These are phyloP conservation scores for Nycticebus coucang DNA, from an alignment of 2,113 vertebrate genomes.

Conservation along the genomic window DNA sequence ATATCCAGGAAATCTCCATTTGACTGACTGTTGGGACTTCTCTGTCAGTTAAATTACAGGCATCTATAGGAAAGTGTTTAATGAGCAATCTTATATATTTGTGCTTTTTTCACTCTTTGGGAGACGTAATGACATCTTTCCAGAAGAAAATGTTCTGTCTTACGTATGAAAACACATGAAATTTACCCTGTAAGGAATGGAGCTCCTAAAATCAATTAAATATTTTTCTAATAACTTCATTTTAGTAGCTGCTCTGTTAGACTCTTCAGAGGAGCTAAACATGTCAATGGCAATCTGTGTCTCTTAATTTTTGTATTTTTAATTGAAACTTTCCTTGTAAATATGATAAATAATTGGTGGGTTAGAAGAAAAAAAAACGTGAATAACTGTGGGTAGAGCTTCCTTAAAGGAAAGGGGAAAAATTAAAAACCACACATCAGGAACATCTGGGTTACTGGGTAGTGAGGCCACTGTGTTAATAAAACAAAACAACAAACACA, in stretches of 20 bases:
- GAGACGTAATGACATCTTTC: background rate
- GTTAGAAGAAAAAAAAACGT: slow-evolving; percentile 17
- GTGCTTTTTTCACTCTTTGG: slow-evolving; percentile 29
- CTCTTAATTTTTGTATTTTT: slow-evolving; percentile 60
- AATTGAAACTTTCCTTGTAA: slow-evolving; percentile 61
- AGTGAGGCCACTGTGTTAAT: slow-evolving; percentile 51
- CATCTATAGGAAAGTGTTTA: slow-evolving; percentile 17
- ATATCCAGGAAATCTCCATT: background rate
- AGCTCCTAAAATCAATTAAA: slow-evolving; percentile 59
- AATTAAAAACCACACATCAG: background rate
- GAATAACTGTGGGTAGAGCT: background rate
- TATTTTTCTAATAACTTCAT: background rate
- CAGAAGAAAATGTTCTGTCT: slow-evolving; percentile 53
- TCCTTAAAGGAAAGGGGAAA: slow-evolving; percentile 25
- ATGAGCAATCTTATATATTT: background rate
- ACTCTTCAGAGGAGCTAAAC: background rate
- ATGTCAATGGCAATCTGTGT: slow-evolving; percentile 30
- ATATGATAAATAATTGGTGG: slow-evolving; percentile 45
- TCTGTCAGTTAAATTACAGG: slow-evolving; percentile 24
- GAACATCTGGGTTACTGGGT: slow-evolving; percentile 50
- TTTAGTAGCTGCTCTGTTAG: slow-evolving; percentile 19
- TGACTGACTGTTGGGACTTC: background rate
- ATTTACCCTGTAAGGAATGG: slow-evolving; percentile 30
- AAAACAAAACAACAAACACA: slow-evolving; percentile 44
- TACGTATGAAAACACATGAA: slow-evolving; percentile 46